Evolutionary conservation across 2,113 vertebrate genomes (phyloP).

Genomic region (Geothlypis trichas): DNA sequence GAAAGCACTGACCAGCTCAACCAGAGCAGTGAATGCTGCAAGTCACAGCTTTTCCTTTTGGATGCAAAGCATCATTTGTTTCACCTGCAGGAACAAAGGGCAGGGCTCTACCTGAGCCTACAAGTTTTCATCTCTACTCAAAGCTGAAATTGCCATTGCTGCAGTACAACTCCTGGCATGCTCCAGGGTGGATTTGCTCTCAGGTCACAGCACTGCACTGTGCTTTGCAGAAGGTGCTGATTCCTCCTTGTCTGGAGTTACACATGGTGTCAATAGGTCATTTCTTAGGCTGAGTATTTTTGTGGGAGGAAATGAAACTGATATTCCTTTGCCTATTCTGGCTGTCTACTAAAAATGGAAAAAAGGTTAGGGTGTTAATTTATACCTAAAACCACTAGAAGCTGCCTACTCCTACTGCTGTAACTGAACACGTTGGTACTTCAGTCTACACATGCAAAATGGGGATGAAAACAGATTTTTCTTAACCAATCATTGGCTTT

Average conservation of each 20-base stretch:
- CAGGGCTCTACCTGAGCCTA: not conserved
- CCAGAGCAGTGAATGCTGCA: not conserved
- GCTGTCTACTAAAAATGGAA: not conserved
- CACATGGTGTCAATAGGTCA: rapidly evolving
- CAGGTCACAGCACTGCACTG: not conserved
- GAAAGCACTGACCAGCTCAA: not conserved
- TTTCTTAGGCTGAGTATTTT: not conserved
- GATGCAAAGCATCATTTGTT: too few species aligned
- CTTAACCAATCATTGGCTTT: not conserved
- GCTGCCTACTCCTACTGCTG: not conserved
- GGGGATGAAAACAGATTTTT: not conserved
- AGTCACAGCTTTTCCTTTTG: not conserved
- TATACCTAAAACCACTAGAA: not conserved
- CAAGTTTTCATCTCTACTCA: not conserved
- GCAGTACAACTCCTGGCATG: not conserved
- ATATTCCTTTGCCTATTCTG: not conserved
- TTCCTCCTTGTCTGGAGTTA: not conserved
- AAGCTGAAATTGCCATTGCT: not conserved
- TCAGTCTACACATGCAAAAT: not conserved
- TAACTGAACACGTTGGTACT: not conserved
- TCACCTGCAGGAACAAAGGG: not conserved
- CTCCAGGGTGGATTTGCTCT: not conserved
- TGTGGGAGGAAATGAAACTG: not conserved
- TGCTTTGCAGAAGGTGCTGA: not conserved
- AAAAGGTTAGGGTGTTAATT: not conserved